A percentile compares a stretch with the other conserved stretches of the same genome.
phyloP scores from a whole-genome alignment of 1,140 invertebrate species.

The Proctacanthus coquilletti region DNA sequence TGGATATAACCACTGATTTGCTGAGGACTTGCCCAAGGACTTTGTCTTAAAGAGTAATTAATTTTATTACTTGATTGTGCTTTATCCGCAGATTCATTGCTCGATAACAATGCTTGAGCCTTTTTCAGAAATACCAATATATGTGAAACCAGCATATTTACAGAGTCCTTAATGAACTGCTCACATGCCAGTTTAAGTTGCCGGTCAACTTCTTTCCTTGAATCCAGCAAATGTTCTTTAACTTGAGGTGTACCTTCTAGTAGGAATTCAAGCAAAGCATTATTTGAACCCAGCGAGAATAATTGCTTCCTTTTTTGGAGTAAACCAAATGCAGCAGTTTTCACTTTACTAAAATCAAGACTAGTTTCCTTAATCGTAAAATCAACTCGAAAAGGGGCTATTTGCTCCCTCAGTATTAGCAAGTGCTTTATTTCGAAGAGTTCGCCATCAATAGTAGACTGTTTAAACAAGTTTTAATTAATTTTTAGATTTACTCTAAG shows the following conservation, averaged over 20 bases:
- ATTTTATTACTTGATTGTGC: slow-evolving; percentile 9
- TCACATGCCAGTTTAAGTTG: slow-evolving; percentile 87
- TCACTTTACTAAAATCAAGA: slow-evolving; percentile 81
- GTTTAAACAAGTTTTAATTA: too few species aligned
- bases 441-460: slow-evolving; percentile 73
- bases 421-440: slow-evolving; percentile 97
- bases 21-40: slow-evolving; percentile 35
- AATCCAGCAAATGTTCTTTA: slow-evolving; percentile 81
- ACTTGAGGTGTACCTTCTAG: slow-evolving; percentile 83
- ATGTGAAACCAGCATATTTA: slow-evolving; percentile 57
- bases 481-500: slow-evolving; percentile 1
- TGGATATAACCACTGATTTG: slow-evolving; percentile 40
- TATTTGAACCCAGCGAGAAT: slow-evolving; percentile 77
- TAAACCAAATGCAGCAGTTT: slow-evolving; percentile 71
- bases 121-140: slow-evolving; percentile 58
- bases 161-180: slow-evolving; percentile 67
- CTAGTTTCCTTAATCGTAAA: slow-evolving; percentile 84
- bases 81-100: slow-evolving; percentile 6
- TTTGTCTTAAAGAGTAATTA: slow-evolving; percentile 24
- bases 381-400: slow-evolving; percentile 94
- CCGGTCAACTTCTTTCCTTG: slow-evolving; percentile 84
- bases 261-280: slow-evolving; percentile 83
- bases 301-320: slow-evolving; percentile 73
- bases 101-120: slow-evolving; percentile 32
- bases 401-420: slow-evolving; percentile 91